A percentile compares a stretch with the other conserved stretches of the same genome.
phyloP scores from a whole-genome alignment of 2,113 vertebrate genomes.

The Myotis lucifugus region DNA sequence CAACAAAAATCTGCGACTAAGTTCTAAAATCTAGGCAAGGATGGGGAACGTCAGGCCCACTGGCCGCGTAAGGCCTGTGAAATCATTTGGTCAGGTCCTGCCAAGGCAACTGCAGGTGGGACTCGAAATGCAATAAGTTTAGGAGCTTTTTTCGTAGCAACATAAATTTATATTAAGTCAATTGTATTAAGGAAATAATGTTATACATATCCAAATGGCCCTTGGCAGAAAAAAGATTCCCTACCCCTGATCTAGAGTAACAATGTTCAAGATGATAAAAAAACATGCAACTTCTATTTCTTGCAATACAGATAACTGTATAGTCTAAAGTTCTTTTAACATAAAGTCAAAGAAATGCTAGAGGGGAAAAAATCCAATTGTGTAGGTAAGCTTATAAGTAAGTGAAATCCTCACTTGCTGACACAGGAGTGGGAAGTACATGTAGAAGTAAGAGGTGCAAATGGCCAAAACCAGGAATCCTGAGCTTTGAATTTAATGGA shows the following conservation, averaged over 20 bases:
- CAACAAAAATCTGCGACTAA: constrained; percentile 26
- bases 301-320: not conserved
- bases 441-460: not conserved
- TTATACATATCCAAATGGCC: too few species aligned
- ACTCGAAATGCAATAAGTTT: too few species aligned
- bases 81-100: too few species aligned
- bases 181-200: too few species aligned
- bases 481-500: not conserved
- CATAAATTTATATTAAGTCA: too few species aligned
- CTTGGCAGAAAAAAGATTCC: too few species aligned
- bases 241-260: constrained; percentile 32
- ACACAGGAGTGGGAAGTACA: not conserved
- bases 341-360: constrained; percentile 4
- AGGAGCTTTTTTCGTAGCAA: too few species aligned
- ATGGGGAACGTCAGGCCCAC: too few species aligned
- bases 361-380: not conserved
- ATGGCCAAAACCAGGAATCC: not conserved
- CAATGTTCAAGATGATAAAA: not conserved
- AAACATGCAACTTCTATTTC: not conserved
- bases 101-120: too few species aligned
- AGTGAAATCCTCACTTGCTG: not conserved
- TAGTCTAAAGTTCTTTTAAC: not conserved
- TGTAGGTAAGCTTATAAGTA: not conserved
- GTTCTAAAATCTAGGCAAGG: constrained; percentile 38
- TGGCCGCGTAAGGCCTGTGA: too few species aligned